Evolutionary conservation across 1,140 invertebrate genomes (phyloP).

Genomic region (Ceratitis capitata): DNA sequence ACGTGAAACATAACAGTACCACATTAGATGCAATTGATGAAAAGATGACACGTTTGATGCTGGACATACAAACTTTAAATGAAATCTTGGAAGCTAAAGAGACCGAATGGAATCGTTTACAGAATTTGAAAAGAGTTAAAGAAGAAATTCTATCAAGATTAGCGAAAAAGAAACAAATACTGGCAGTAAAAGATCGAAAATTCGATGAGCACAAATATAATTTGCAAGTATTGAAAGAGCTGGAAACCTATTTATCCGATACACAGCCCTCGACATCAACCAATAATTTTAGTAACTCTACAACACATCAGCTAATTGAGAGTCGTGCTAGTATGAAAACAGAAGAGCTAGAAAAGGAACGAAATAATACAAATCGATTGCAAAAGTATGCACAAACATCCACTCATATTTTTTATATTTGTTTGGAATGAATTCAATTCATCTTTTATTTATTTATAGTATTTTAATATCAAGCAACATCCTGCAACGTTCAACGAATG

Average conservation of each 20-base stretch:
- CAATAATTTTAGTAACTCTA: constrained; percentile 26
- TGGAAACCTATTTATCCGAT: constrained; percentile 38
- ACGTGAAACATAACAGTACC: constrained; percentile 15
- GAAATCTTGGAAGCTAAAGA: constrained; percentile 79
- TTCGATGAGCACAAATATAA: constrained; percentile 10
- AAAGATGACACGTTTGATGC: constrained; percentile 69
- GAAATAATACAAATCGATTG: constrained; percentile 39
- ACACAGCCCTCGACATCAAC: background rate
- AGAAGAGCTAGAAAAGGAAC: constrained; percentile 44
- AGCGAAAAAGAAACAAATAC: constrained; percentile 73
- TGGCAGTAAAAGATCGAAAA: constrained; percentile 60
- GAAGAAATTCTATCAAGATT: constrained; percentile 79
- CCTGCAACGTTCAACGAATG: background rate
- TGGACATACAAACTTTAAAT: constrained; percentile 74
- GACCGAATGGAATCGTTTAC: constrained; percentile 83
- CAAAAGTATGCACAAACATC: constrained; percentile 41
- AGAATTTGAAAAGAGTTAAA: constrained; percentile 82
- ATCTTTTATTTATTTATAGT: constrained; percentile 1
- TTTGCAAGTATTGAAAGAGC: constrained; percentile 36
- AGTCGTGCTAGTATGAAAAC: constrained; percentile 45
- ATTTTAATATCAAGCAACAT: constrained; percentile 42
- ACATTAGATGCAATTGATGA: constrained; percentile 70
- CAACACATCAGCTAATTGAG: constrained; percentile 40
- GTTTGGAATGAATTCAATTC: too few relatives aligned
- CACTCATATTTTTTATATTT: too few relatives aligned